Evolutionary conservation across 1,140 invertebrate species (phyloP), one percentile per base, ranked within the genome.

Genomic region (Pygmarrhopalites habei): DNA sequence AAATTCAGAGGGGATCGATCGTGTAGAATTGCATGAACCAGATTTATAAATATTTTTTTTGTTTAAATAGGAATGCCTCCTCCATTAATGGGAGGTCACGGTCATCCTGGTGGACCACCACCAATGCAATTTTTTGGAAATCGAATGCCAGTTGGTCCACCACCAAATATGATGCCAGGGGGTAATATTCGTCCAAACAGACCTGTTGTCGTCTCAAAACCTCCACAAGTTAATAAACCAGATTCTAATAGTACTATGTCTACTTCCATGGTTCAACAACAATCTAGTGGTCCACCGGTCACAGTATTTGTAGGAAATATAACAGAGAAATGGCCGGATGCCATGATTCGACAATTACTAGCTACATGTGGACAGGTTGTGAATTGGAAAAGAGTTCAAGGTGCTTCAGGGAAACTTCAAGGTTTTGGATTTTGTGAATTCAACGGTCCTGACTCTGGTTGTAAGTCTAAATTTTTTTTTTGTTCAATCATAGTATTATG

Each of bases 231-330:
- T 3, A 49, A 39, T 19, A 26, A 23, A 32, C 47, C 55, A 26
- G 52, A 59, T 1, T 46, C 55, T 19, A 28, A 44, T 2, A 39
- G 26, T n/a, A 51, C 58, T 0, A 17, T 21, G 17, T 46, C 66
- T 19, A 43, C 41, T 21, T 68, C 75, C 66, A 81, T 83, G 56
- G 91, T 90, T 1, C 92, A 92, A 25, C 62, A 58, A 17, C 62
- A 61, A 32, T 67, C 75, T 67, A 81, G 83, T 57, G 92, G 90
- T 1, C 92, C 93, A 0, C 84, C 92, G 0, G 94, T 98, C 17
- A 98, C 95, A 19, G 95, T 99, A 0, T 99, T 99, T 79, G 92
- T 98, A 49, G 95, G 96, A 25, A 99, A 98, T 77, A 99, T 99
- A 61, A 92, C 91, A 73, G 92, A 97, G 70, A 84, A 87, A 72